Conservation (phyloP, 2,797 vertebrate species). For the Cryptoblepharus egeriae region DNA sequence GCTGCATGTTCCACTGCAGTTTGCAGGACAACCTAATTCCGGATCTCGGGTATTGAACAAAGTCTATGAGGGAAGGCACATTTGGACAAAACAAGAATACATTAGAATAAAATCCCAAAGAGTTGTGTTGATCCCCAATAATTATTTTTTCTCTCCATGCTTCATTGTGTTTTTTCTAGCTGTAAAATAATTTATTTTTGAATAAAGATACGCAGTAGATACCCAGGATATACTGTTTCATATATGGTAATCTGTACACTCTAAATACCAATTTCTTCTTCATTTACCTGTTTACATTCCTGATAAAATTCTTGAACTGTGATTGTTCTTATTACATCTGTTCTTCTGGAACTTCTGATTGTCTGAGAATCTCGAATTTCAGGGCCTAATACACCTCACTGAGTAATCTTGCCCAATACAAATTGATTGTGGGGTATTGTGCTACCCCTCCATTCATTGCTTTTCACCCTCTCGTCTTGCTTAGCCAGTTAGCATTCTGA, state of each 20-base stretch:
- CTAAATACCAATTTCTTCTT: background rate
- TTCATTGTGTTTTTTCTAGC: background rate
- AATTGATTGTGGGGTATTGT: too few relatives aligned
- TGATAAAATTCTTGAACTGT: background rate
- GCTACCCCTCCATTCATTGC: background rate
- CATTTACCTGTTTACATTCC: background rate
- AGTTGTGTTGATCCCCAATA: too few relatives aligned
- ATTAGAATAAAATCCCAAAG: background rate
- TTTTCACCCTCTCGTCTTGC: background rate
- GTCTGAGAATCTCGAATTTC: background rate
- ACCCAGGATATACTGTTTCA: background rate
- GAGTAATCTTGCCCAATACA: background rate
- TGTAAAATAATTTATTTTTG: background rate
- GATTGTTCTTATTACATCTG: background rate
- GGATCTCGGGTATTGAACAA: too few relatives aligned
- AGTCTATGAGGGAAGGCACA: too few relatives aligned
- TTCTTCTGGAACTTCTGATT: background rate
- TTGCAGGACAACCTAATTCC: too few relatives aligned
- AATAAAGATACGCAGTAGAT: background rate
- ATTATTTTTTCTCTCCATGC: background rate
- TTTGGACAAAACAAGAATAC: background rate
- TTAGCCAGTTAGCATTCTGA: background rate
- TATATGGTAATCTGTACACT: background rate
- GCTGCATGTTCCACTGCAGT: too few relatives aligned
- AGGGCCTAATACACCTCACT: background rate